Percentiles rank a stretch among this genome's conserved stretches.
These are phyloP conservation scores for Leptopilina boulardi DNA, from an alignment of 1,140 invertebrate species.

Conservation along the genomic window DNA sequence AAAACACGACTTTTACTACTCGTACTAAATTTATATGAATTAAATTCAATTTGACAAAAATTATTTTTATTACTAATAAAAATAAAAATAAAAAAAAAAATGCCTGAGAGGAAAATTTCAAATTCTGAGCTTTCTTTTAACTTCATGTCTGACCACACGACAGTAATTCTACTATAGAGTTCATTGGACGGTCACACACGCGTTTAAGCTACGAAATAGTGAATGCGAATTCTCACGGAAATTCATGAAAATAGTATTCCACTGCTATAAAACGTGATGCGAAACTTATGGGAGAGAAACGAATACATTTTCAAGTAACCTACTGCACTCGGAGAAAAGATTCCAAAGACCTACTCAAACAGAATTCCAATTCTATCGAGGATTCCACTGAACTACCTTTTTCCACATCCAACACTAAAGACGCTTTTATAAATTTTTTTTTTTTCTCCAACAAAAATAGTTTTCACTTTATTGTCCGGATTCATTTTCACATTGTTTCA, in stretches of 20 bases:
- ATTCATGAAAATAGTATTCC: slow-evolving; percentile 19
- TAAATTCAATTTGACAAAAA: too few relatives aligned
- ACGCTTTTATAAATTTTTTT: not conserved
- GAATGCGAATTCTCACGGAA: slow-evolving; percentile 15
- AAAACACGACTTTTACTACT: too few relatives aligned
- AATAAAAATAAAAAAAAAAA: too few relatives aligned
- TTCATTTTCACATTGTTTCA: not conserved
- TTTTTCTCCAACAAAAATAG: not conserved
- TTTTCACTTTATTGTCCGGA: not conserved
- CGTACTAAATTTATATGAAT: too few relatives aligned
- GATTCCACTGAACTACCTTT: slow-evolving; percentile 3
- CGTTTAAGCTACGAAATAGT: slow-evolving; percentile 7
- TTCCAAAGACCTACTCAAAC: slow-evolving; percentile 22
- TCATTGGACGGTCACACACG: not conserved
- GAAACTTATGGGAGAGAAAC: slow-evolving; percentile 8
- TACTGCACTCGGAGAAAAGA: slow-evolving; percentile 10
- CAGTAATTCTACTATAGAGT: not conserved
- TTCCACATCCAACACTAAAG: not conserved
- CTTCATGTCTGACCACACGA: not conserved
- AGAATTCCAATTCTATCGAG: slow-evolving; percentile 18
- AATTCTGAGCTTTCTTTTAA: not conserved
- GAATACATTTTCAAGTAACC: slow-evolving; percentile 26
- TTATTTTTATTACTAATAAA: too few relatives aligned
- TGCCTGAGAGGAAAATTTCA: not conserved
- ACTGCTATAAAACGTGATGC: not conserved